phyloP scores from a whole-genome alignment of 2,888 invertebrate genomes.

The Orthosia gracilis region DNA sequence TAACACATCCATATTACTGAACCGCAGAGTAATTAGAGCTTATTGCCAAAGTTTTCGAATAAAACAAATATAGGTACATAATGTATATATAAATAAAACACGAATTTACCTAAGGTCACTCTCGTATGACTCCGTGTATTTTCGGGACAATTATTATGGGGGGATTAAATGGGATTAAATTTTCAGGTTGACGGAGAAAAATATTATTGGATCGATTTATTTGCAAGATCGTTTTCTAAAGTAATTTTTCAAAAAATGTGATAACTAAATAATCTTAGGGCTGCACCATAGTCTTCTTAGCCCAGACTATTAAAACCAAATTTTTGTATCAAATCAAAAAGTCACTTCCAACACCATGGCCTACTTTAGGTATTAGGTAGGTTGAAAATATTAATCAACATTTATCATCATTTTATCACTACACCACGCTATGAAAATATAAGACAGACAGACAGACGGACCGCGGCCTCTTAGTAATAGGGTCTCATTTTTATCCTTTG shows the following conservation, averaged over 20 bases:
- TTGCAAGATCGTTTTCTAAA: neutral
- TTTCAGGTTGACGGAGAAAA: slow-evolving; percentile 13
- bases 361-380: too few relatives aligned
- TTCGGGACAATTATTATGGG: slow-evolving; percentile 1
- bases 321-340: too few relatives aligned
- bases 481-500: too few relatives aligned
- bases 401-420: too few relatives aligned
- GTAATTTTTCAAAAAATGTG: neutral
- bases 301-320: too few relatives aligned
- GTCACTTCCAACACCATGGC: too few relatives aligned
- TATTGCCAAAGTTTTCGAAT: slow-evolving; percentile 29
- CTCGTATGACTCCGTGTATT: neutral
- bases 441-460: too few relatives aligned
- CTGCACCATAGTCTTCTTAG: neutral
- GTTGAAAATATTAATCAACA: too few relatives aligned
- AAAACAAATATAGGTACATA: slow-evolving; percentile 17
- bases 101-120: slow-evolving; percentile 15
- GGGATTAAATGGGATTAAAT: too few relatives aligned
- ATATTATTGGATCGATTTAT: neutral
- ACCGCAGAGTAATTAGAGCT: slow-evolving; percentile 4
- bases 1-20: slow-evolving; percentile 32
- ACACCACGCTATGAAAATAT: too few relatives aligned
- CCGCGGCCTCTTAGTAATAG: too few relatives aligned
- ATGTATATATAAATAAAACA: neutral
- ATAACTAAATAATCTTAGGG: neutral